Conservation (phyloP, 2,113 vertebrate genomes). For the Sapajus apella region DNA sequence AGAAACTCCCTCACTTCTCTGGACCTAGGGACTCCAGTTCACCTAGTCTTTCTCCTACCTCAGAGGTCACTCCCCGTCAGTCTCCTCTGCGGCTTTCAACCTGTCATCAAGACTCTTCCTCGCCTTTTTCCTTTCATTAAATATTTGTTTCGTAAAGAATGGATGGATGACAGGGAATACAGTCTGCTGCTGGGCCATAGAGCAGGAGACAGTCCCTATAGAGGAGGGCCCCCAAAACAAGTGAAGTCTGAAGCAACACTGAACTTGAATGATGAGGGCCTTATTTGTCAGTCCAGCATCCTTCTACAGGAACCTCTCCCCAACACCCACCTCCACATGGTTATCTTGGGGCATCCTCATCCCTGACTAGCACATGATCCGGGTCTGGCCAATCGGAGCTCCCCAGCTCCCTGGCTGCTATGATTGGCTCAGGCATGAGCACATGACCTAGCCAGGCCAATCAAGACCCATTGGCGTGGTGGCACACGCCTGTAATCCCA, state of each 20-base stretch:
- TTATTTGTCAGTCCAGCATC: neutral
- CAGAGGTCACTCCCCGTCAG: neutral
- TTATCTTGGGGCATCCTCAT: too few species aligned
- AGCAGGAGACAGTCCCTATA: neutral
- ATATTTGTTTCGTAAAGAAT: neutral
- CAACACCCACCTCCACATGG: neutral
- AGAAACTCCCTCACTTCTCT: neutral
- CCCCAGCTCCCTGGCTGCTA: neutral
- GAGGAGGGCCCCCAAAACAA: neutral
- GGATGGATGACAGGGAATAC: too few species aligned
- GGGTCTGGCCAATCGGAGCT: neutral
- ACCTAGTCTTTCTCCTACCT: neutral
- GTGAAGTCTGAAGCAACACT: neutral
- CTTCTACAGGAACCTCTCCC: neutral
- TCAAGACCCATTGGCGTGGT: neutral
- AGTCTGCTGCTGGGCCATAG: neutral
- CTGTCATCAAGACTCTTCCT: neutral
- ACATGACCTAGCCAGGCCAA: neutral
- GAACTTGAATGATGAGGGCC: too few species aligned
- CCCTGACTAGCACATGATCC: neutral
- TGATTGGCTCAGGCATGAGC: neutral
- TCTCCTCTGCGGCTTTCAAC: neutral
- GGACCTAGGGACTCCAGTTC: too few species aligned
- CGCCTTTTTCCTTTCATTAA: neutral
- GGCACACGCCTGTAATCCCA: too few species aligned